phyloP scores from a whole-genome alignment of 2,888 invertebrate species.

The Leucoma salicis region DNA sequence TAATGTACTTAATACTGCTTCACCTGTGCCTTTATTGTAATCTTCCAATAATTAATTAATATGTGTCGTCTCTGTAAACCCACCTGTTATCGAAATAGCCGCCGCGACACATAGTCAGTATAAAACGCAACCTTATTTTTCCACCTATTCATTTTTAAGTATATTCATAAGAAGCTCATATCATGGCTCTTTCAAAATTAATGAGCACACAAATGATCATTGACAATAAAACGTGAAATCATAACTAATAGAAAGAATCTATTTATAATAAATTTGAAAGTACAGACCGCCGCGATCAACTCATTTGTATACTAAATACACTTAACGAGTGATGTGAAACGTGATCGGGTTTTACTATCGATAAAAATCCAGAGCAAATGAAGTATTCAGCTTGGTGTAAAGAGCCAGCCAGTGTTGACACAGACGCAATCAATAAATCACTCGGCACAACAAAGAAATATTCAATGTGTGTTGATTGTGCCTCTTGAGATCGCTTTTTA shows the following conservation, averaged over 20 bases:
- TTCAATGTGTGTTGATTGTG: conserved; percentile 82
- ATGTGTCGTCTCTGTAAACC: no score
- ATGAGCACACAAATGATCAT: conserved; percentile 21
- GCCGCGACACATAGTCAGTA: no score
- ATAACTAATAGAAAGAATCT: conserved; percentile 40
- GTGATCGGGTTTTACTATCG: conserved; percentile 72
- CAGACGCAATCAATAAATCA: conserved; percentile 82
- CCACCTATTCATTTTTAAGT: background rate
- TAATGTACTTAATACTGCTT: no score
- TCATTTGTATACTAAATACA: conserved; percentile 77
- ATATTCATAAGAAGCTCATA: background rate
- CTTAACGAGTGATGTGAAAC: conserved; percentile 78
- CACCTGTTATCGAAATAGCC: no score
- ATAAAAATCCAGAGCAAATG: conserved; percentile 82
- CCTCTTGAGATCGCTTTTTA: conserved; percentile 75
- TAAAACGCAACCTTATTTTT: background rate
- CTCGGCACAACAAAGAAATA: conserved; percentile 72
- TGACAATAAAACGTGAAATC: conserved; percentile 23
- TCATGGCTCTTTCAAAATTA: conserved; percentile 16
- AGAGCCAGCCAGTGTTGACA: conserved; percentile 76
- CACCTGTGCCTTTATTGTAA: no score
- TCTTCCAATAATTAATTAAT: no score
- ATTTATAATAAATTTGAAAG: conserved; percentile 32
- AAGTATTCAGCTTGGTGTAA: conserved; percentile 75
- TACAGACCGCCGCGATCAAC: conserved; percentile 46